Evolutionary conservation across 2,888 invertebrate species (phyloP), one percentile per base, ranked within the genome.

Genomic region (Eustalomyia histrio): DNA sequence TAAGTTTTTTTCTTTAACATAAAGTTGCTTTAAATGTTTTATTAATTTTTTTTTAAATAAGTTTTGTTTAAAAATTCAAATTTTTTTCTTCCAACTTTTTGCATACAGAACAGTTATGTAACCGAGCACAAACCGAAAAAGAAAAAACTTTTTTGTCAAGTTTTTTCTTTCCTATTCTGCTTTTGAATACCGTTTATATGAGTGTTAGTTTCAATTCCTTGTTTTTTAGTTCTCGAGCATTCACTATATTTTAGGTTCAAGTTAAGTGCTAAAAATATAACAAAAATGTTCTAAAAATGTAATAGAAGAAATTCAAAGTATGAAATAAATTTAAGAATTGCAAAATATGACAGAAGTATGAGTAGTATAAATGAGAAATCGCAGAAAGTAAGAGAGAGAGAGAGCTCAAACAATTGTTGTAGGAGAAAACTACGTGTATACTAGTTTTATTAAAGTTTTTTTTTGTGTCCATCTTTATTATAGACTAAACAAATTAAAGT

Each of bases 31-130:
- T 21, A 24, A 18, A 29, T 17, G 8, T 53, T 64, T 68, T 53
- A 43, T 29, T 6, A 29, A 7, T 24, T 17, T 61, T 61, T n/a
- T 60, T 33, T 71, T 14, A 47, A 47, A 33, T 12, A 52, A 47
- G 7, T 64, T 50, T 52, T 33, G 8, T 52, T 29, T 50, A 63
- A 50, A 33, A 29, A 33, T 21, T 47, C 18, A 55, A 72, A 16
- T 57, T 65, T n/a, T 18, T 35, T 67, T 60, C 69, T 74, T 69
- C 33, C 55, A 81, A 76, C 50, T 68, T 78, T 74, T 76, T 69
- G 65, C 60, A 76, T 71, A 87, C 86, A 88, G 89, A 85, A 82
- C 75, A 85, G 87, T 88, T 88, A 88, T 88, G 88, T 88, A 88
- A 88, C 86, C 84, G 84, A 79, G 79, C 84, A 83, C 75, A 74